These are phyloP conservation scores for Oeneis ivallda DNA, from an alignment of 2,888 invertebrate genomes.

Conservation along the genomic window DNA sequence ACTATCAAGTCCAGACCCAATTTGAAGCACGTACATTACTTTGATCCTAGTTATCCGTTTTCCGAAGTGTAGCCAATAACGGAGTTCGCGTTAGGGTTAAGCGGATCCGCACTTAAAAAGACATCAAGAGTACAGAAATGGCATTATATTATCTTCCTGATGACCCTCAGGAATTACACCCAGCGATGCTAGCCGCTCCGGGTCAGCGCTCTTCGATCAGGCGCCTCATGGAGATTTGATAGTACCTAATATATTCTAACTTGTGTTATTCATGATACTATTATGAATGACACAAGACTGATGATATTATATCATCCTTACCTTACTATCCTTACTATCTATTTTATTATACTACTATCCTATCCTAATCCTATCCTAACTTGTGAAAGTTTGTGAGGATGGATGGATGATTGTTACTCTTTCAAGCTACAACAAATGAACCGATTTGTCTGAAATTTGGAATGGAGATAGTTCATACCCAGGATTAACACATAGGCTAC, in stretches of 20 bases:
- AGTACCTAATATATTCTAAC: not conserved
- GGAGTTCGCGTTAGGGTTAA: conserved; percentile 68
- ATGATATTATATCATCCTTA: no score
- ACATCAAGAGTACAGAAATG: conserved; percentile 79
- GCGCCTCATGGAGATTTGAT: conserved; percentile 11
- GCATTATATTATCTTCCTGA: conserved; percentile 79
- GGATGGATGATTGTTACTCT: no score
- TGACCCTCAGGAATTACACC: conserved; percentile 73
- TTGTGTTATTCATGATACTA: not conserved
- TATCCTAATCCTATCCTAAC: no score
- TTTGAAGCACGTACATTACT: not conserved
- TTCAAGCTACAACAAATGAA: no score
- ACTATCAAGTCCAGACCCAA: not conserved
- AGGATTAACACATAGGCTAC: no score
- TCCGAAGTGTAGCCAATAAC: conserved; percentile 24
- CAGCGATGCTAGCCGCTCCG: conserved; percentile 47
- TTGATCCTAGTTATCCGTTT: conserved; percentile 3
- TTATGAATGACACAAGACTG: no score
- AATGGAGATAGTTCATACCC: no score
- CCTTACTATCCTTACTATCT: no score
- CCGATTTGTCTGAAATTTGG: no score
- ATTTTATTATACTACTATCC: no score
- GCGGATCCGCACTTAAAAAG: conserved; percentile 79
- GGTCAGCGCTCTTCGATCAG: conserved; percentile 5
- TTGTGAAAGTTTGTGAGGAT: no score